A percentile compares a stretch with the other conserved stretches of the same genome.
Evolutionary conservation across 2,113 vertebrate genomes (phyloP).

Genomic region (Tauraco erythrolophus): DNA sequence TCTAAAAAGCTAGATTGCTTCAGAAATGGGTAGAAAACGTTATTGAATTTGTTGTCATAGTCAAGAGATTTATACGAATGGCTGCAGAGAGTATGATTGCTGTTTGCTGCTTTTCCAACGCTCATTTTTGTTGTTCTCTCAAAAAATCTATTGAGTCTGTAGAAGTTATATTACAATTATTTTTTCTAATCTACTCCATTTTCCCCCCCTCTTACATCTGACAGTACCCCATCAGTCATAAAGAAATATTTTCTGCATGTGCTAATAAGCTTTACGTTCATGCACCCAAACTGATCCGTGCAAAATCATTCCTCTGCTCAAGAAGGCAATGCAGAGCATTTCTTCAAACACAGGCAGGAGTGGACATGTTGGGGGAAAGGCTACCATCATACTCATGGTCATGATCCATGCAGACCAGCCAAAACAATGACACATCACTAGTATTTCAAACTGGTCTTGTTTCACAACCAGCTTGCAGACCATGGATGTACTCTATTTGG

Average conservation of each 20-base stretch:
- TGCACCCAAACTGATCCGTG: neutral
- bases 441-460: neutral
- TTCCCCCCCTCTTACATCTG: neutral
- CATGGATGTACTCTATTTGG: neutral
- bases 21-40: neutral
- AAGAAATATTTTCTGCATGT: neutral
- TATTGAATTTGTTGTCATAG: neutral
- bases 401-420: neutral
- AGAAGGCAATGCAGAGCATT: neutral
- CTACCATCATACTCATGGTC: rapidly evolving
- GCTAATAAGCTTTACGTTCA: neutral
- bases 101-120: neutral
- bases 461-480: neutral
- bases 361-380: rapidly evolving
- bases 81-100: neutral
- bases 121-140: neutral
- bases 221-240: neutral
- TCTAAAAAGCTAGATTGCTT: neutral
- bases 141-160: neutral
- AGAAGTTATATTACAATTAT: neutral
- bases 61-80: neutral
- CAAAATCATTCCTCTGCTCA: neutral
- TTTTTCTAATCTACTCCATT: neutral
- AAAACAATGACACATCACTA: neutral
- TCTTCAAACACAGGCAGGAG: neutral